Base-by-base conservation (phyloP, 2,797 vertebrate species). In the Mustela erminea region DNA sequence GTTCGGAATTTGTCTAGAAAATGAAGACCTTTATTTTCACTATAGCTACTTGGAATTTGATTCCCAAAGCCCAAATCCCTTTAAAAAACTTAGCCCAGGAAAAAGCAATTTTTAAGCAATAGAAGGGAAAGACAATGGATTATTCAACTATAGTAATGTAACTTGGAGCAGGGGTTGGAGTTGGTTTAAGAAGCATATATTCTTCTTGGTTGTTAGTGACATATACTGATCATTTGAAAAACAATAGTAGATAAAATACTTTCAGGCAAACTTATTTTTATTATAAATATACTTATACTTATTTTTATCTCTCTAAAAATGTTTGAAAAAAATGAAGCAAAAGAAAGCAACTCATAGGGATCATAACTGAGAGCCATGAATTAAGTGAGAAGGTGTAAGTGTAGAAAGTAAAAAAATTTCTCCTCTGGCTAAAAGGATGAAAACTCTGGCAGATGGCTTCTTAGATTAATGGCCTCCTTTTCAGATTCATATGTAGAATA, bases 251-350 rank as follows among this genome's bases (percentile, higher is more conserved):
- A 74, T 20, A 58, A 87, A 78, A 70, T 80, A 41, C 54, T 60
- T 90, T 95, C 21, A 87, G 91, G n/a, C 3, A 54, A 91, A 89
- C 5, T 4, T 78, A 17, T 38, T 38, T 38, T 38, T 38, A 38
- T 38, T 38, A 38, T 38, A 38, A 38, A 38, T 38, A 38, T 38
- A 38, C 35, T 35, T 95, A 12, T 38, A 20, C 8, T 94, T 72
- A 83, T 41, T 90, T 97, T 62, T 62, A 83, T 32, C 27, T 94
- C 92, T 21, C 54, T 87, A 84, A 35, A 88, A 77, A 32, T 95
- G 9, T 87, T 94, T 95, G 25, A 35, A 72, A 87, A 87, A 95
- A 91, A 27, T 58, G n/a, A 95, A 90, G 32, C 29, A 82, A 41
- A 92, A 41, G 23, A 87, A 82, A 85, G 14, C 11, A 86, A 62